Evolutionary conservation across 2,797 vertebrate species (phyloP), one percentile per base, ranked within the genome.

Genomic region (Zenarchopterus dispar): DNA sequence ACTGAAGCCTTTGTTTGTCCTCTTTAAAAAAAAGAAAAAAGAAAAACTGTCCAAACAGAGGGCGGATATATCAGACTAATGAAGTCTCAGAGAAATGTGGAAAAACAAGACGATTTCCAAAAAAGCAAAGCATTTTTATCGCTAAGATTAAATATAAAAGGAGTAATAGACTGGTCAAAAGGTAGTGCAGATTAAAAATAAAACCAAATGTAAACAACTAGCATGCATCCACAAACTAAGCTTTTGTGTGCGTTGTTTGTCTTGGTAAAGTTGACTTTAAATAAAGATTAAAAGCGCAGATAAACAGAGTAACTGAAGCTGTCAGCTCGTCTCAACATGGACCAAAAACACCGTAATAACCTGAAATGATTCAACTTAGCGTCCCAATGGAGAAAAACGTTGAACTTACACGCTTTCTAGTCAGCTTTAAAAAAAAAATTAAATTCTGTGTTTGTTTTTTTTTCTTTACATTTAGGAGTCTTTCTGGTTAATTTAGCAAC

Each of bases 401-500:
- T n/a, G 45, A 11, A 65, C 42, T 33, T 43, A 3, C 33, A 15
- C 17, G 15, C 28, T 42, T 22, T 8, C 0, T 4, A 46, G 15
- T 13, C 17, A 13, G 24, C 1, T 54, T 28, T 33, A 8, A 45
- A 58, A 49, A 19, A 41, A 46, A 22, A 8, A 24, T 0, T 13
- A 10, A 23, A 28, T 6, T 28, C 28, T 28, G 28, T 28, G 28
- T 28, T 28, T 28, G 53, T 63, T 69, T 52, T 28, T 56, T 63
- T 69, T 52, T 60, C 47, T 63, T 57, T 26, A 13, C 44, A 26
- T 43, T 54, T 18, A 46, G 52, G 24, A 51, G 19, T 59, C 51
- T 63, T 47, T 60, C 3, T 17, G 28, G 33, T 48, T 43, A 18
- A 67, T 18, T 63, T 69, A 69, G 65, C 61, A 71, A 83, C 80